Base-by-base conservation (phyloP, 2,797 vertebrate genomes). In the Sebastes matsubarae region DNA sequence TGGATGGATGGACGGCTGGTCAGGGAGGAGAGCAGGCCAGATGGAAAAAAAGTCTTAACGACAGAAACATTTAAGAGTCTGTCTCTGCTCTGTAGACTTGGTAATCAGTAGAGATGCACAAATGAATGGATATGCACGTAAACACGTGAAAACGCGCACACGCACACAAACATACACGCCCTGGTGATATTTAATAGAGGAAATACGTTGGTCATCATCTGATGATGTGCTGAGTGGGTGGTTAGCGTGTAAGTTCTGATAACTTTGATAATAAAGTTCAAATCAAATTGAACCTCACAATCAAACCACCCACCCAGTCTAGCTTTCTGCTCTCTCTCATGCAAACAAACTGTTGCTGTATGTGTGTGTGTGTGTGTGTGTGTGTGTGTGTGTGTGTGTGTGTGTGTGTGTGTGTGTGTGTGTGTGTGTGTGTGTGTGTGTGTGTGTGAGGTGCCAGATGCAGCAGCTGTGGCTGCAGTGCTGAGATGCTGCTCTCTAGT, bases 401-500 rank as follows among this genome's bases (percentile, higher is more conserved):
- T 42, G 25, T 22, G 50, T 66, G 59, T 20, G 59, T 13, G 50
- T 5, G 52, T 60, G 54, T 29, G 57, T 59, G 58, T 29, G 25
- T 59, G 25, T 32, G 36, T 42, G 34, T 29, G 57, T 59, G 58
- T 29, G 25, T 59, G 25, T 32, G 36, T 42, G 34, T 46, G 52
- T 30, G 59, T 14, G 63, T 8, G 58, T 36, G 59, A 4, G 6
- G 9, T 13, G 50, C 8, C 12, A 61, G 24, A 55, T n/a, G 54
- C 32, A 36, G 24, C 3, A 59, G 64, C 20, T 29, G 66, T 20
- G 9, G 16, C 18, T 67, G 13, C 4, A 14, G 52, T 68, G 82
- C 64, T 25, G 72, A 55, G 54, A 76, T 87, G 82, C 81, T 88
- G 82, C 92, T 22, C 86, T 90, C 91, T 93, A 42, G 88, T 90